Conservation (phyloP, 1,140 invertebrate species). For the Drosophila suzukii region DNA sequence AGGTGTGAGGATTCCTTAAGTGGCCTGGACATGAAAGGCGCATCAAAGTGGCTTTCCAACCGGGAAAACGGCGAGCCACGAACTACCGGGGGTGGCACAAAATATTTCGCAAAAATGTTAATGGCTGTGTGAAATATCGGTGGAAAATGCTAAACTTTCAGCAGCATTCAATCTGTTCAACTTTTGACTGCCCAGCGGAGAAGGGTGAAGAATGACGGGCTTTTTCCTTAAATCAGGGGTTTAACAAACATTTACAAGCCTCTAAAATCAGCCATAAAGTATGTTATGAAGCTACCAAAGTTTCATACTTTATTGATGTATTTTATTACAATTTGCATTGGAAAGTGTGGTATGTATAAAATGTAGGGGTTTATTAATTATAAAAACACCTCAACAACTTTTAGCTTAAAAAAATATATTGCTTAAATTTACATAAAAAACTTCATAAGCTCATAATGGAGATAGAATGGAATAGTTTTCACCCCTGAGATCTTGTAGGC, state of each 20-base stretch:
- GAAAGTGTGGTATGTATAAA: not conserved
- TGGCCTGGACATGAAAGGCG: slow-evolving; percentile 41
- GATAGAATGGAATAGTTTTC: too few relatives aligned
- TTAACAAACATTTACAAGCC: slow-evolving; percentile 21
- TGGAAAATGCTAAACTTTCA: slow-evolving; percentile 43
- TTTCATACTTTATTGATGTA: not conserved
- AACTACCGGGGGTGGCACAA: slow-evolving; percentile 10
- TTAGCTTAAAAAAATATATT: too few relatives aligned
- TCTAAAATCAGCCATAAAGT: slow-evolving; percentile 1
- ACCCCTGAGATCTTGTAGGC: too few relatives aligned
- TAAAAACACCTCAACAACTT: too few relatives aligned
- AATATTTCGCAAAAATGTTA: slow-evolving; percentile 64
- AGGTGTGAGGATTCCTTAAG: slow-evolving; percentile 64
- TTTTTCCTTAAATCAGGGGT: slow-evolving; percentile 23
- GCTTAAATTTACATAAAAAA: too few relatives aligned
- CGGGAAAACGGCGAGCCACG: not conserved
- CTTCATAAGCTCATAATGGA: too few relatives aligned
- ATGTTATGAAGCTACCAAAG: not conserved
- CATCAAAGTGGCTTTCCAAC: slow-evolving; percentile 47
- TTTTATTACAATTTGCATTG: not conserved
- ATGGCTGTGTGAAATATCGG: slow-evolving; percentile 45
- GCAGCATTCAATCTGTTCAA: slow-evolving; percentile 32
- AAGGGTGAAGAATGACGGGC: slow-evolving; percentile 32
- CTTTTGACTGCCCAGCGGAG: slow-evolving; percentile 10
- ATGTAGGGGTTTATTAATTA: too few relatives aligned